Evolutionary conservation across 2,113 vertebrate species (phyloP), one percentile per base, ranked within the genome.

Genomic region (Hyperoodon ampullatus): DNA sequence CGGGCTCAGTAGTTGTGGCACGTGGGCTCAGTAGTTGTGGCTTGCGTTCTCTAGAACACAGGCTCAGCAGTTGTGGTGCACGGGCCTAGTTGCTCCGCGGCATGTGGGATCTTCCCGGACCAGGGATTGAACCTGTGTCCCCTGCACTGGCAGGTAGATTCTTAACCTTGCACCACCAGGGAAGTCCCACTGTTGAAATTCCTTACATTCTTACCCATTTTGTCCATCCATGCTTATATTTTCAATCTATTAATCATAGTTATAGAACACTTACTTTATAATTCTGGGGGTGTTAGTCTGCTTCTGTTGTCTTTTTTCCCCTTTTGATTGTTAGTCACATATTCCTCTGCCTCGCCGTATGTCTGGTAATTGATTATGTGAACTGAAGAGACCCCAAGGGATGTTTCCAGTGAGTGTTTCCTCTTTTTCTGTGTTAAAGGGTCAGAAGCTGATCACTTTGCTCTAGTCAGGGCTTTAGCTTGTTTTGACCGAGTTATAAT

Each of bases 331-430:
- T 90, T 24, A 66, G 10, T 90, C 42, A 35, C n/a, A 30, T 89
- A 66, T 80, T 68, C 14, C 11, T 39, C 11, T 23, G 18, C 7
- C 33, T 87, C 70, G 88, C 77, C 16, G 6, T 74, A 71, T n/a
- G 18, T 90, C 58, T 94, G 68, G 19, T 88, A 72, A 83, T 74
- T 90, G n/a, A 66, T 96, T 44, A n/a, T 65, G 75, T 80, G 87
- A 85, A 88, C 42, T 15, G 55, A 82, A 42, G 65, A 47, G 68
- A 4, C 28, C 21, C 42, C 13, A 19, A 5, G 6, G 61, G 33
- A 12, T 90, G 4, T 63, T 28, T 93, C 7, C 2, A 68, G 15
- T 24, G 13, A 30, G 60, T 5, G 2, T 81, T 87, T 80, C 10
- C 4, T 66, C 39, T 28, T 75, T 80, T 63, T 80, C 60, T n/a